Base-by-base conservation (phyloP, 2,888 invertebrate genomes). In the Romanomermis culicivorax region DNA sequence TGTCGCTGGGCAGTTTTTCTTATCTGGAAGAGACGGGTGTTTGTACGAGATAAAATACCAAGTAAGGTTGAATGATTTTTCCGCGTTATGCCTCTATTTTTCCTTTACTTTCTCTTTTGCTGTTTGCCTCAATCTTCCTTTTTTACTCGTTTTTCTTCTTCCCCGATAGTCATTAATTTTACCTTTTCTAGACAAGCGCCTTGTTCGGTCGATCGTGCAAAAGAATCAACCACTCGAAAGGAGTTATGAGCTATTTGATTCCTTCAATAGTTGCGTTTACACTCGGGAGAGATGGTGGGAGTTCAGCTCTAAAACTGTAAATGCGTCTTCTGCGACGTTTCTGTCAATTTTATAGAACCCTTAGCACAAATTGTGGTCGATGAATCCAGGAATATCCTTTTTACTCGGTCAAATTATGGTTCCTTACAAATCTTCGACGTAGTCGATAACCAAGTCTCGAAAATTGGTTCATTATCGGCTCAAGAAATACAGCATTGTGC, bases 191-290 rank as follows among this genome's bases (percentile, higher is more conserved):
- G 61, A 53, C 52, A 52, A 71, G 74, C 61, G 85, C 84, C 59
- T 93, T 91, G 91, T 87, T 91, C 72, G 85, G 87, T 24, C 84
- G 86, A 70, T 82, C 87, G 61, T 93, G 88, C 70, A 83, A 83
- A 70, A 93, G 89, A 75, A 77, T 89, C 1, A 93, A 95, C 70
- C 86, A 88, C 69, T 89, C 93, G 0, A 85, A 83, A 56, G 82
- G 84, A 60, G 76, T 82, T 2, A 73, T 91, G 27, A 86, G 88
- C 45, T 86, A 83, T 68, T 74, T 91, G 60, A 79, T 91, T 50
- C 89, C 89, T 14, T 83, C 83, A 30, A 87, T 91, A 70, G 75
- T 89, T 11, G 82, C 83, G 71, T 80, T 84, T 47, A 69, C 71
- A 36, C 77, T 83, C 56, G 77, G 80, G 69, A 85, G 86, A 69